These are phyloP conservation scores for Cervus canadensis DNA, from an alignment of 2,113 vertebrate genomes.

Conservation along the genomic window DNA sequence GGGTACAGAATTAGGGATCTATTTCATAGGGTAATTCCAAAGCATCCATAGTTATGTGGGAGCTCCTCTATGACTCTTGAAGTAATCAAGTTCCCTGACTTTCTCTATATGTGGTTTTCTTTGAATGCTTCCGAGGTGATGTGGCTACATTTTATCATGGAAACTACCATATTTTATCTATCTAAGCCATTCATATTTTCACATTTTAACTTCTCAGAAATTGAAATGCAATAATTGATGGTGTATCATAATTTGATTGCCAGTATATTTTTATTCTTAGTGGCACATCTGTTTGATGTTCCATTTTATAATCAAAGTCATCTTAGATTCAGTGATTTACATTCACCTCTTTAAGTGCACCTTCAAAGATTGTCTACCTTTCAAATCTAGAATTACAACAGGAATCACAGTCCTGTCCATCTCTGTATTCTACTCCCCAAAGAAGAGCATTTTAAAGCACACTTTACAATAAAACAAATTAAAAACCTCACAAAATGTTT, in stretches of 20 bases:
- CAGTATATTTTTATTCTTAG: background rate
- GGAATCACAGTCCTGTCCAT: background rate
- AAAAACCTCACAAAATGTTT: background rate
- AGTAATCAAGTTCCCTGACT: background rate
- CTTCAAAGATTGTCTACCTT: background rate
- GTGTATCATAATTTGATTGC: background rate
- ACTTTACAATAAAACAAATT: slow-evolving; percentile 5
- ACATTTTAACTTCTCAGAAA: background rate
- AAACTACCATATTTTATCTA: background rate
- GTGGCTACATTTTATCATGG: background rate
- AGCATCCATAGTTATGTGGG: background rate
- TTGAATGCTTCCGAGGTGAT: background rate
- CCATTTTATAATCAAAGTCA: background rate
- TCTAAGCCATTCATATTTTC: background rate
- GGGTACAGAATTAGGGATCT: background rate
- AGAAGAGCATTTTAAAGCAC: background rate
- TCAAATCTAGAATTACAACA: background rate
- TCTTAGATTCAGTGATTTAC: background rate
- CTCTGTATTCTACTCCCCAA: background rate
- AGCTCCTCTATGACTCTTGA: background rate
- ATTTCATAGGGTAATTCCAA: background rate
- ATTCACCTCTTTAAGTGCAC: background rate
- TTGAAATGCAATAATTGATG: background rate
- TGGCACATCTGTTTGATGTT: background rate
- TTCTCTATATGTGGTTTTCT: background rate